phyloP scores from a whole-genome alignment of 1,140 invertebrate species.

The Nixonia krombeini region DNA sequence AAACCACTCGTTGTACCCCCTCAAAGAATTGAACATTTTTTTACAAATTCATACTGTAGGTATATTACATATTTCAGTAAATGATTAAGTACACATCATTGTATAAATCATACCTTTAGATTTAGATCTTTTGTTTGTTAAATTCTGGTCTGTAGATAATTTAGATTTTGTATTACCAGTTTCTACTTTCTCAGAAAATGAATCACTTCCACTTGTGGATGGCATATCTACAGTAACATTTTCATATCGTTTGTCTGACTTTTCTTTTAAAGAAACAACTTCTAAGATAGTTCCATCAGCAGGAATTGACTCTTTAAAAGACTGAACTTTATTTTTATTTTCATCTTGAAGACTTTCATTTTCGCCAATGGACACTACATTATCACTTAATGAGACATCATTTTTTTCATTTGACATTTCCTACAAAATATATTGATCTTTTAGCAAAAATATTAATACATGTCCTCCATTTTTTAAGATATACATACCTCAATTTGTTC shows the following conservation, averaged over 20 bases:
- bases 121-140: background rate
- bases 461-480: too few relatives aligned
- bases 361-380: background rate
- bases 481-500: too few relatives aligned
- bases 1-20: too few relatives aligned
- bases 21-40: too few relatives aligned
- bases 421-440: background rate
- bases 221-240: too few relatives aligned
- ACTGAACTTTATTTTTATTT: constrained; percentile 1
- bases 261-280: too few relatives aligned
- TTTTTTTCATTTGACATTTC: background rate
- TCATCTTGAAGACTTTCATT: background rate
- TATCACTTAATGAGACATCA: background rate
- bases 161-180: too few relatives aligned
- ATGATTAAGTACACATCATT: background rate
- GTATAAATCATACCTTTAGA: background rate
- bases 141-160: background rate
- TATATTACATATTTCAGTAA: background rate
- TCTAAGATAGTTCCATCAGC: too few relatives aligned
- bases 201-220: too few relatives aligned
- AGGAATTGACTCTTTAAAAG: background rate
- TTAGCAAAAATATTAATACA: too few relatives aligned
- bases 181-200: too few relatives aligned
- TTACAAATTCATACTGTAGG: background rate
- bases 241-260: too few relatives aligned